Percentiles rank a stretch among this genome's conserved stretches.
Evolutionary conservation across 2,888 invertebrate genomes (phyloP).

Genomic region (Rotaria sp.): DNA sequence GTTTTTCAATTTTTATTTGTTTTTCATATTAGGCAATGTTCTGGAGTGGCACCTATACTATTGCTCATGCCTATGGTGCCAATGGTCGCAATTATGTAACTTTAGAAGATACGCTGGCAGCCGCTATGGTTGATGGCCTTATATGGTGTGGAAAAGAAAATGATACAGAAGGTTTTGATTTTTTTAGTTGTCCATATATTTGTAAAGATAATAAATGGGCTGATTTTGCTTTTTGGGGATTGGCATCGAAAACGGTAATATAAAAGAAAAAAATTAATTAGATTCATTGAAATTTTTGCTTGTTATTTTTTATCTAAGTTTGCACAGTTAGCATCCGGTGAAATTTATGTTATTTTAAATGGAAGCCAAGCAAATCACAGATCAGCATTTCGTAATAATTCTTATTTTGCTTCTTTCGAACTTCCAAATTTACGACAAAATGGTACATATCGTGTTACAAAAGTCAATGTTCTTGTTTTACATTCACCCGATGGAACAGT

Average conservation of each 20-base stretch:
- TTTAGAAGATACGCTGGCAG: constrained; percentile 45
- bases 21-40: constrained; percentile 41
- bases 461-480: background rate
- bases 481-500: background rate
- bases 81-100: constrained; percentile 44
- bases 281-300: no score
- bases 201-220: constrained; percentile 43
- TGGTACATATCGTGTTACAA: background rate
- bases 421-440: background rate
- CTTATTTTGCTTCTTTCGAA: background rate
- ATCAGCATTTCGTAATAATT: constrained; percentile 33
- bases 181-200: constrained; percentile 44
- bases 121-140: constrained; percentile 45
- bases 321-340: constrained; percentile 42
- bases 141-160: constrained; percentile 45
- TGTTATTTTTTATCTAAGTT: constrained; percentile 43
- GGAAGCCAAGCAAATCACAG: constrained; percentile 43
- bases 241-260: constrained; percentile 44
- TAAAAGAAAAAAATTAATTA: background rate
- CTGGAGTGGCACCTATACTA: constrained; percentile 45
- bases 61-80: constrained; percentile 44
- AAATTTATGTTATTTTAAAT: constrained; percentile 43
- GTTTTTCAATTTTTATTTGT: background rate
- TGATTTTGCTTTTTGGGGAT: constrained; percentile 45
- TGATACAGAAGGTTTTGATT: constrained; percentile 42